Evolutionary conservation across 2,888 invertebrate species (phyloP).

Genomic region (Drosophila anomalata): DNA sequence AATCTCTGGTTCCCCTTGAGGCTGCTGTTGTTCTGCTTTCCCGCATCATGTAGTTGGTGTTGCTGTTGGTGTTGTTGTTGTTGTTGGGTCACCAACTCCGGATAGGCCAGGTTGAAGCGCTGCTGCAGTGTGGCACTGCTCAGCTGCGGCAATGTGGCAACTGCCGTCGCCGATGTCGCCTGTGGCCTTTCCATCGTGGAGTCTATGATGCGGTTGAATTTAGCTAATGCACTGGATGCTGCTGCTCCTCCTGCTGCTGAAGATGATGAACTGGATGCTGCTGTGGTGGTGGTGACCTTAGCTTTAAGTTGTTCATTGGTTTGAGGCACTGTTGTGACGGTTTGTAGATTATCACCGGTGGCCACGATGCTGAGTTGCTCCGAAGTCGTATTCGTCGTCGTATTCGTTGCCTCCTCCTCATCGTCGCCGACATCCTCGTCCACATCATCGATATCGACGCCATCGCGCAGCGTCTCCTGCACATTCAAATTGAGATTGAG

Average conservation of each 20-base stretch:
- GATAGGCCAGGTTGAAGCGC: conserved; percentile 73
- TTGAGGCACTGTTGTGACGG: conserved; percentile 83
- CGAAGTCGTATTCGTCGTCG: conserved; percentile 41
- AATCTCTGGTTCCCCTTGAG: conserved; percentile 64
- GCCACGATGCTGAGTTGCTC: conserved; percentile 30
- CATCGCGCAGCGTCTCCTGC: conserved; percentile 72
- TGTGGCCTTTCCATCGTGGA: conserved; percentile 75
- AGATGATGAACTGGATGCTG: conserved; percentile 56
- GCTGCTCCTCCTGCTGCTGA: conserved; percentile 64
- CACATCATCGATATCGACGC: conserved; percentile 77
- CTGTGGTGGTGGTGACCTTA: conserved; percentile 74
- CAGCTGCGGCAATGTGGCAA: conserved; percentile 44
- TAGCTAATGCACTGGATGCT: conserved; percentile 83
- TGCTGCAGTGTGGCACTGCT: conserved; percentile 73
- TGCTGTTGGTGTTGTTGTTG: conserved; percentile 45
- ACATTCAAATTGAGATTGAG: conserved; percentile 81
- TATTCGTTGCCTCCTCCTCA: conserved; percentile 36
- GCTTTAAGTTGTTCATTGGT: conserved; percentile 75
- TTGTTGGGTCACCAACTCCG: conserved; percentile 68
- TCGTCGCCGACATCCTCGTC: conserved; percentile 68
- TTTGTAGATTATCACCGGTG: conserved; percentile 79
- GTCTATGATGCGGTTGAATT: conserved; percentile 84
- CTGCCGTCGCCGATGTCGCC: conserved; percentile 15
- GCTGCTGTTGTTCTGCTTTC: conserved; percentile 64
- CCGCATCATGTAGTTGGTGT: conserved; percentile 46